Conservation (phyloP, 2,797 vertebrate genomes). For the Mormyrops attenuatus region DNA sequence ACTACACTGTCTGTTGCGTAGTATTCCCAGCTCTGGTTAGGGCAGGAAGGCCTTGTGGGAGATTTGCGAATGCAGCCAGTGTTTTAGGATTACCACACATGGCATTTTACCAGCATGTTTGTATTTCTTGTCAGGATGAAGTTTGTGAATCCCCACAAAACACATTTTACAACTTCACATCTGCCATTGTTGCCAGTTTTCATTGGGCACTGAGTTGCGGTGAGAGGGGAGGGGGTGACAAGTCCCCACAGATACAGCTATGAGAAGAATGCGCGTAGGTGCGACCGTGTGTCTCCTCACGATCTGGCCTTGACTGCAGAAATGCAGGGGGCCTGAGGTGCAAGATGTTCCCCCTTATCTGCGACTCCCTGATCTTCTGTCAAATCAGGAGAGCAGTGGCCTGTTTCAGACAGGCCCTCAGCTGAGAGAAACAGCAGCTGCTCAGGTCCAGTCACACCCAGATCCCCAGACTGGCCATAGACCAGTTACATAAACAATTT, state of each 20-base stretch:
- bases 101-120: background rate
- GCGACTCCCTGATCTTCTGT: no score
- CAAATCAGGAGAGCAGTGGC: background rate
- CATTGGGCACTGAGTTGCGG: background rate
- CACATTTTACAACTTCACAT: background rate
- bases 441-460: background rate
- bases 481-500: background rate
- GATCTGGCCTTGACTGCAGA: background rate
- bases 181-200: background rate
- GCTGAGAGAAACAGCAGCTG: background rate
- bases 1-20: background rate
- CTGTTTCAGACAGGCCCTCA: background rate
- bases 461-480: background rate
- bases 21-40: background rate
- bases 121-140: background rate
- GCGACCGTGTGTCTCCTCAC: background rate
- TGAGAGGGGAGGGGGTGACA: background rate
- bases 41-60: background rate
- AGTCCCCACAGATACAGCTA: background rate
- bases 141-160: background rate
- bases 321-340: background rate
- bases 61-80: background rate
- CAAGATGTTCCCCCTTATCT: background rate
- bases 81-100: background rate
- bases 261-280: background rate